A percentile compares a stretch with the other conserved stretches of the same genome.
Evolutionary conservation across 2,113 vertebrate genomes (phyloP).

Genomic region (Xiphophorus maculatus): DNA sequence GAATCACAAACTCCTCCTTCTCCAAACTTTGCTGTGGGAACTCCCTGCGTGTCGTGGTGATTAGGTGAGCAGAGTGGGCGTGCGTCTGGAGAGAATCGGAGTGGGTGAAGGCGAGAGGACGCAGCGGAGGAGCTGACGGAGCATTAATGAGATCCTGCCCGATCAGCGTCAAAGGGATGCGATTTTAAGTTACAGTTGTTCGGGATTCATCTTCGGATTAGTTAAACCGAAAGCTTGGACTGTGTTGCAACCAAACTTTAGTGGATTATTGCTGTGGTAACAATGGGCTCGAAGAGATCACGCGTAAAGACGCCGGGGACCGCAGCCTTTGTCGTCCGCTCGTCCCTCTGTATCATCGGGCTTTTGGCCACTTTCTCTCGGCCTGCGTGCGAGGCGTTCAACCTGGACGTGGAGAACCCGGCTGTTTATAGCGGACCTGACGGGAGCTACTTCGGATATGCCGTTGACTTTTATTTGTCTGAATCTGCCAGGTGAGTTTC

Average conservation of each 20-base stretch:
- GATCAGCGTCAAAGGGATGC: conserved; percentile 58
- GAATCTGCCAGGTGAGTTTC: conserved; percentile 81
- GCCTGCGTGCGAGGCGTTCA: conserved; percentile 82
- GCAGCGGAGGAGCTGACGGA: conserved; percentile 57
- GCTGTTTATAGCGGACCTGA: conserved; percentile 82
- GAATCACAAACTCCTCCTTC: conserved; percentile 78
- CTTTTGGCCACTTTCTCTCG: conserved; percentile 63
- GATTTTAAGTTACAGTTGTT: conserved; percentile 36
- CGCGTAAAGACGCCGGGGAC: conserved; percentile 59
- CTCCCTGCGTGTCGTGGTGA: conserved; percentile 67
- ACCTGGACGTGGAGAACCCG: conserved; percentile 86
- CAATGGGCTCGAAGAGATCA: conserved; percentile 69
- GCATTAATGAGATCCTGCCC: conserved; percentile 52
- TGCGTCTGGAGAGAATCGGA: conserved; percentile 37
- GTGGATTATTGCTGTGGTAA: conserved; percentile 42
- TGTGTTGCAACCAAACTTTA: conserved; percentile 11
- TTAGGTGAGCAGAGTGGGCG: conserved; percentile 68
- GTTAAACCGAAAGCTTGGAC: conserved; percentile 11
- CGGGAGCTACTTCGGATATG: conserved; percentile 90
- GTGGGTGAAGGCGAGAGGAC: conserved; percentile 27
- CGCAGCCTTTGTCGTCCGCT: conserved; percentile 23
- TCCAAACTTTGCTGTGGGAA: conserved; percentile 73
- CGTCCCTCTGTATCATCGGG: conserved; percentile 50
- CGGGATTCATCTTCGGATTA: conserved; percentile 19
- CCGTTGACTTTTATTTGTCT: conserved; percentile 90